Percentiles rank a stretch among this genome's conserved stretches.
phyloP scores from a whole-genome alignment of 2,888 invertebrate genomes.

The Unio pictorum region DNA sequence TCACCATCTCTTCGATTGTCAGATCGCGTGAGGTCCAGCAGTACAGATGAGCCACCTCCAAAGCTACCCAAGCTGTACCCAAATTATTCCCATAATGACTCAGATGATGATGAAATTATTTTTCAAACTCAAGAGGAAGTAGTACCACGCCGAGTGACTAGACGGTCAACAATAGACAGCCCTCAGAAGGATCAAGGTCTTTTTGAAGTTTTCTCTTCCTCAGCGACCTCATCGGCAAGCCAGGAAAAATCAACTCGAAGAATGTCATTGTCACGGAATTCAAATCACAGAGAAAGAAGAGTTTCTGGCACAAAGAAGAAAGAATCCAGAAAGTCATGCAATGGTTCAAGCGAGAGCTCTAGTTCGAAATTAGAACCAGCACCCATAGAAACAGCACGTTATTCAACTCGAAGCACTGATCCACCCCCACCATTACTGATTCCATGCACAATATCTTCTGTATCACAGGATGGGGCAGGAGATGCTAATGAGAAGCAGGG shows the following conservation, averaged over 20 bases:
- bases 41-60: constrained; percentile 42
- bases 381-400: no score
- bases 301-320: constrained; percentile 1
- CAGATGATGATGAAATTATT: constrained; percentile 29
- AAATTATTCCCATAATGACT: constrained; percentile 28
- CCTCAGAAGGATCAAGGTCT: constrained; percentile 9
- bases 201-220: no score
- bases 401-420: constrained; percentile 21
- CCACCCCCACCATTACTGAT: constrained; percentile 53
- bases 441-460: constrained; percentile 35
- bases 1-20: constrained; percentile 21
- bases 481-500: constrained; percentile 22
- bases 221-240: no score
- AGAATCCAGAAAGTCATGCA: background rate
- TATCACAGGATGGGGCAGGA: constrained; percentile 18
- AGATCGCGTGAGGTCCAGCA: background rate
- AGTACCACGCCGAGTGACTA: constrained; percentile 42
- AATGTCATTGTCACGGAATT: no score
- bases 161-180: constrained; percentile 25
- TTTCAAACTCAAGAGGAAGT: constrained; percentile 17
- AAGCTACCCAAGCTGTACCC: constrained; percentile 51
- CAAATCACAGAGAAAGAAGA: background rate
- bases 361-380: no score
- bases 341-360: constrained; percentile 2
- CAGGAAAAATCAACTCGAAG: no score